Evolutionary conservation across 2,797 vertebrate species (phyloP).

Genomic region (Anguilla marmorata): DNA sequence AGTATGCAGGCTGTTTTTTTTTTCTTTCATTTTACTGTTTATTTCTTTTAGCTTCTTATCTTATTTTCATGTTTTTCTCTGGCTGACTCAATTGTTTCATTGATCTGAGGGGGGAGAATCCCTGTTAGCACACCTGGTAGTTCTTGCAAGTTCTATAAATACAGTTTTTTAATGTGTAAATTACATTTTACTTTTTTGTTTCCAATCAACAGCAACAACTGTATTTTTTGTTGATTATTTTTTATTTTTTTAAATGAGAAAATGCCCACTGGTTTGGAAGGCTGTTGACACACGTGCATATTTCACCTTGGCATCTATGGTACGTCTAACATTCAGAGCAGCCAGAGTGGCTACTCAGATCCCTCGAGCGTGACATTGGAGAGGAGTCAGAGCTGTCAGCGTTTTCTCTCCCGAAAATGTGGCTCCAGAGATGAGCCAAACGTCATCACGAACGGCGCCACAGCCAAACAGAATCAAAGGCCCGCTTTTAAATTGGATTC

Average conservation of each 20-base stretch:
- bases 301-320: not conserved
- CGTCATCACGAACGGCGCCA: not conserved
- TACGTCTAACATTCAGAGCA: not conserved
- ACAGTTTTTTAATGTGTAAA: not conserved
- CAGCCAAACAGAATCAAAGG: not conserved
- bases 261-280: not conserved
- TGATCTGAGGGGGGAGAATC: not conserved
- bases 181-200: not conserved
- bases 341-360: not conserved
- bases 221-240: not conserved
- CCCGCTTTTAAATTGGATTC: constrained; percentile 3
- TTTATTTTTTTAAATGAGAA: not conserved
- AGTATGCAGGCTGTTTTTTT: not conserved
- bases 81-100: not conserved
- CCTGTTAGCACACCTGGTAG: not conserved
- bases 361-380: not conserved
- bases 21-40: not conserved
- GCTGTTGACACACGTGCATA: not conserved
- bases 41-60: not conserved
- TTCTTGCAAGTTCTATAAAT: not conserved
- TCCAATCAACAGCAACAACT: not conserved
- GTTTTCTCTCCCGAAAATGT: not conserved
- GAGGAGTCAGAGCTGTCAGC: not conserved
- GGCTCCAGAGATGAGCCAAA: not conserved
- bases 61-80: not conserved